These are phyloP conservation scores for Ladona fulva DNA, from an alignment of 1,140 invertebrate genomes.

Conservation along the genomic window DNA sequence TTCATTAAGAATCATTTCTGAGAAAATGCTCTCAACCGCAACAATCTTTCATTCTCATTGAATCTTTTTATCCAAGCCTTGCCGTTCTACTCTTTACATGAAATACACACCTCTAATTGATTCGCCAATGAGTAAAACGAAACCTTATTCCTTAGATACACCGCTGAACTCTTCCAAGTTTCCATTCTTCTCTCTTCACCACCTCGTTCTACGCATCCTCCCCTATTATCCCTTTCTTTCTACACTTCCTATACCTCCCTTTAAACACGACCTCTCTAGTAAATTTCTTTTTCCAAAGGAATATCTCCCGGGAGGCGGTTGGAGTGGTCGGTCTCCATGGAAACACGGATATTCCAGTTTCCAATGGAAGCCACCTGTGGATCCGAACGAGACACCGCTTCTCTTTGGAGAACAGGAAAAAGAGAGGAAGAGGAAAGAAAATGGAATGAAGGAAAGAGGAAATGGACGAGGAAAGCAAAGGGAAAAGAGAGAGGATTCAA, in stretches of 20 bases:
- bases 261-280: not conserved
- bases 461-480: not conserved
- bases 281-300: not conserved
- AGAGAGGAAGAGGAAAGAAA: not conserved
- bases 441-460: not conserved
- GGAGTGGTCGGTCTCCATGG: not conserved
- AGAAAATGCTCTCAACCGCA: too few relatives aligned
- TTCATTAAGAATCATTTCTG: too few relatives aligned
- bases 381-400: not conserved
- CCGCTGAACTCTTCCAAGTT: not conserved
- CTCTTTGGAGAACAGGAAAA: not conserved
- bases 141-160: not conserved
- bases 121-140: too few relatives aligned
- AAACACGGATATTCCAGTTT: not conserved
- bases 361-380: not conserved
- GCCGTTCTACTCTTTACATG: too few relatives aligned
- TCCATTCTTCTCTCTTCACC: not conserved
- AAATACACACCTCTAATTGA: too few relatives aligned
- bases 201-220: not conserved
- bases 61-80: too few relatives aligned
- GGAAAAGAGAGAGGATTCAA: too few relatives aligned
- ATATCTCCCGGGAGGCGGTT: not conserved
- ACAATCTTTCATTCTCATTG: too few relatives aligned
- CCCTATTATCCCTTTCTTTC: not conserved
- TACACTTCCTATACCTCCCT: not conserved